Evolutionary conservation across 2,888 invertebrate species (phyloP).

Genomic region (Tholera decimalis): DNA sequence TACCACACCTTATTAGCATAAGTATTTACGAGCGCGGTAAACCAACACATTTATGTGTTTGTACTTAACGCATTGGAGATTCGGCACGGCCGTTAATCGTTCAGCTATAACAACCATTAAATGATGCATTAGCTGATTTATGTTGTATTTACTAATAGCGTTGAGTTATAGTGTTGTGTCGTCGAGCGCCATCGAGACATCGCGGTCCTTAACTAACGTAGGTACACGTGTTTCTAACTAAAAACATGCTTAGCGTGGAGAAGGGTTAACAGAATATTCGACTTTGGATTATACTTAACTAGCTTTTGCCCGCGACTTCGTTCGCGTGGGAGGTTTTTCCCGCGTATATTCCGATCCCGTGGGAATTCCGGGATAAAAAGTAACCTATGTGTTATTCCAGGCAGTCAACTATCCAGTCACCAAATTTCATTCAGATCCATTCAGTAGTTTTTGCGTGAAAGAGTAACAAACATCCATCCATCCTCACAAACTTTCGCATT

Average conservation of each 20-base stretch:
- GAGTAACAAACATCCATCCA: too few relatives aligned
- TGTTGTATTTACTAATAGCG: conserved; percentile 61
- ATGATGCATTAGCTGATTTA: conserved; percentile 67
- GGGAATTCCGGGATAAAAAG: too few relatives aligned
- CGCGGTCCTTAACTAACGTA: conserved; percentile 46
- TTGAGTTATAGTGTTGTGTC: conserved; percentile 46
- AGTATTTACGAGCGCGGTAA: conserved; percentile 85
- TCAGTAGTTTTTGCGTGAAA: too few relatives aligned
- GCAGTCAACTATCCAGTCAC: too few relatives aligned
- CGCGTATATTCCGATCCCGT: too few relatives aligned
- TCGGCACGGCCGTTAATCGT: conserved; percentile 79
- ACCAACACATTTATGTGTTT: conserved; percentile 84
- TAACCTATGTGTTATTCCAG: too few relatives aligned
- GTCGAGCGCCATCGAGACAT: conserved; percentile 54
- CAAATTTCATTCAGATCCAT: too few relatives aligned
- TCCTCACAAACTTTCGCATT: too few relatives aligned
- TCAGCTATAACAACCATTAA: conserved; percentile 71
- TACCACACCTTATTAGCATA: conserved; percentile 84
- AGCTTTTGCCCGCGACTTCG: too few relatives aligned
- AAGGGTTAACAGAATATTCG: conserved; percentile 21
- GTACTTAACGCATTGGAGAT: conserved; percentile 79
- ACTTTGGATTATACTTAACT: conserved; percentile 29
- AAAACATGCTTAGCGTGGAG: conserved; percentile 29
- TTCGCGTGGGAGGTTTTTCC: too few relatives aligned
- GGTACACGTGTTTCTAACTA: conserved; percentile 33